Evolutionary conservation across 2,797 vertebrate genomes (phyloP), one percentile per base, ranked within the genome.

Genomic region (Sebastes hubbsi): DNA sequence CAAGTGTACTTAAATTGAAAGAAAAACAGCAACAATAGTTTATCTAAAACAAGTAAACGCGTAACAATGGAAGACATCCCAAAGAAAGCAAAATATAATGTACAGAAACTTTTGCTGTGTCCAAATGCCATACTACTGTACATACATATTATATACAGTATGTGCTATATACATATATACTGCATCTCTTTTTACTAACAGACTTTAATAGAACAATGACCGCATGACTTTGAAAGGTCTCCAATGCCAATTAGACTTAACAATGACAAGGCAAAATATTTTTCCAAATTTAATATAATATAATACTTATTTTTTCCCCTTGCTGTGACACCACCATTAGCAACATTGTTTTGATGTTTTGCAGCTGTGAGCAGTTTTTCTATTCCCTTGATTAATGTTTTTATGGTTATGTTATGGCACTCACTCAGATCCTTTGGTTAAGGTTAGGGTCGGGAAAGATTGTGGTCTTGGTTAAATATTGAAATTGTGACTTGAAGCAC

Each of bases 341-440:
- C 46, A 18, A 83, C 46, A 63, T 64, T 83, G 62, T 66, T 58
- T 54, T 78, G 64, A 87, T 87, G 46, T 72, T 38, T 66, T 80
- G 61, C 87, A 86, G 80, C 77, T 86, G 82, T 25, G 74, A 73
- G 59, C 72, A 24, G 36, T 83, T 73, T 38, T 64, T 84, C 24
- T 70, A 32, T 83, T 76, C 66, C 85, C 69, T 16, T 77, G 72
- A 83, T 80, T 66, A 76, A 75, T n/a, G 30, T 56, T 78, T 80
- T 88, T 75, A 74, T 69, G 60, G 64, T 78, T 75, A 72, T 64
- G 58, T 62, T 78, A 11, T 69, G 24, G 82, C 55, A 38, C 20
- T 75, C 18, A 32, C 27, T 79, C 38, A 30, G 22, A 70, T 46
- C 20, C 36, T 22, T 83, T 67, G 72, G 82, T 78, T 66, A 55